A percentile compares a stretch with the other conserved stretches of the same genome.
phyloP scores from a whole-genome alignment of 2,888 invertebrate genomes.

The Junonia oenone region DNA sequence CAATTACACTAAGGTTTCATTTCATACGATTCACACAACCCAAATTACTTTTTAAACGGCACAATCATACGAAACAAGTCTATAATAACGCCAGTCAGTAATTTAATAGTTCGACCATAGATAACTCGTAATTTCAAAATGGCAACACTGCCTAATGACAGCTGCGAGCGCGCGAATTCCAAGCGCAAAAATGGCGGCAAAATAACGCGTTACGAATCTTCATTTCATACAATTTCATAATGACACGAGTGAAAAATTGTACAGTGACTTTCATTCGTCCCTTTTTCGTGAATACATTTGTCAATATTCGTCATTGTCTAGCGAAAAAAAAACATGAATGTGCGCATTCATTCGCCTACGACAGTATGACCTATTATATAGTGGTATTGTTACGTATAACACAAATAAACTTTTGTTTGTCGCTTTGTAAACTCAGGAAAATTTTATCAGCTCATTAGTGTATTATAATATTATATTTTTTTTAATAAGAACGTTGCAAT shows the following conservation, averaged over 20 bases:
- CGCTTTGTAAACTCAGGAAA: conserved; percentile 21
- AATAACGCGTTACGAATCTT: conserved; percentile 67
- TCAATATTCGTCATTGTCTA: conserved; percentile 1
- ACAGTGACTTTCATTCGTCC: conserved; percentile 1
- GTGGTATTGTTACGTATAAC: conserved; percentile 11
- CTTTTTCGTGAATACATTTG: conserved; percentile 2
- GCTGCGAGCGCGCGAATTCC: conserved; percentile 51
- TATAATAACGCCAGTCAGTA: conserved; percentile 47
- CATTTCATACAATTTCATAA: conserved; percentile 33
- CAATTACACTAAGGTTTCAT: conserved; percentile 4
- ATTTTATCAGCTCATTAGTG: conserved; percentile 20
- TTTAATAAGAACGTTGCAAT: conserved; percentile 2
- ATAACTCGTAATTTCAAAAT: conserved; percentile 71
- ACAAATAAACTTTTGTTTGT: conserved; percentile 13
- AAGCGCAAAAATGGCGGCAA: conserved; percentile 59
- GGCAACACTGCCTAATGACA: conserved; percentile 74
- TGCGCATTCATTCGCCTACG: background rate
- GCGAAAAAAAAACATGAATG: background rate
- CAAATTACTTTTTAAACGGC: conserved; percentile 59
- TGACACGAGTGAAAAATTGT: background rate
- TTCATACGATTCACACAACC: conserved; percentile 31
- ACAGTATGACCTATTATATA: conserved; percentile 3
- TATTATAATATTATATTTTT: conserved; percentile 2
- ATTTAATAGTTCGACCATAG: conserved; percentile 65
- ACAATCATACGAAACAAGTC: conserved; percentile 53